These are phyloP conservation scores for Oxyura jamaicensis DNA, from an alignment of 2,113 vertebrate genomes.

Conservation along the genomic window DNA sequence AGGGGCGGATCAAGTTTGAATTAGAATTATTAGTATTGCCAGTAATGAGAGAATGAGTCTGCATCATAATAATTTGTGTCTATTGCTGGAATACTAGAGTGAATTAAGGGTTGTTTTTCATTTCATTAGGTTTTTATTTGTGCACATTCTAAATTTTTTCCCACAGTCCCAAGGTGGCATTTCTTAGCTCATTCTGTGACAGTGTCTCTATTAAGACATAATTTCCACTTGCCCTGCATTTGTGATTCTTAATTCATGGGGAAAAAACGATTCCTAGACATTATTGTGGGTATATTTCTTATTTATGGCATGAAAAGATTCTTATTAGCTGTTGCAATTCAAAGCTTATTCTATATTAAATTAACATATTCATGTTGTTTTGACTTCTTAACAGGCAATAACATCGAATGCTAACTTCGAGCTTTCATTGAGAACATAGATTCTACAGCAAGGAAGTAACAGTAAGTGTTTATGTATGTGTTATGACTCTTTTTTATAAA, in stretches of 20 bases:
- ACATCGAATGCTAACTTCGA: conserved; percentile 31
- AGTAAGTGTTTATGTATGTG: conserved; percentile 69
- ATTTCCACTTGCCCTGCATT: conserved; percentile 37
- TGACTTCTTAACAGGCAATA: conserved; percentile 73
- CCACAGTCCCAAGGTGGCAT: neutral
- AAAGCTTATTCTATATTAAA: conserved; percentile 43
- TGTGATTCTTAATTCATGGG: conserved; percentile 40
- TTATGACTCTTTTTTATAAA: neutral
- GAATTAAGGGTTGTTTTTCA: neutral
- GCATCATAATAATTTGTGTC: neutral
- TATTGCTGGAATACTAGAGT: neutral
- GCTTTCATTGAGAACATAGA: conserved; percentile 4
- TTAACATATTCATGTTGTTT: conserved; percentile 66
- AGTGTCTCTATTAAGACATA: neutral
- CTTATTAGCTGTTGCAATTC: conserved; percentile 53
- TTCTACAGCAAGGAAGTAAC: conserved; percentile 47
- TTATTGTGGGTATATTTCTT: conserved; percentile 51
- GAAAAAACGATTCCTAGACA: neutral
- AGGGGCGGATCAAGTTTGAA: neutral
- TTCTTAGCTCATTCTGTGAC: conserved; percentile 11
- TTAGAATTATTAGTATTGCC: neutral
- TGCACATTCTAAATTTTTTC: neutral
- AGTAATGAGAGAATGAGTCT: neutral
- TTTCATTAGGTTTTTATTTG: neutral
- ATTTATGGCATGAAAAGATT: conserved; percentile 28